These are phyloP conservation scores for Mesorhabditis belari DNA, from an alignment of 2,888 invertebrate genomes.

Conservation along the genomic window DNA sequence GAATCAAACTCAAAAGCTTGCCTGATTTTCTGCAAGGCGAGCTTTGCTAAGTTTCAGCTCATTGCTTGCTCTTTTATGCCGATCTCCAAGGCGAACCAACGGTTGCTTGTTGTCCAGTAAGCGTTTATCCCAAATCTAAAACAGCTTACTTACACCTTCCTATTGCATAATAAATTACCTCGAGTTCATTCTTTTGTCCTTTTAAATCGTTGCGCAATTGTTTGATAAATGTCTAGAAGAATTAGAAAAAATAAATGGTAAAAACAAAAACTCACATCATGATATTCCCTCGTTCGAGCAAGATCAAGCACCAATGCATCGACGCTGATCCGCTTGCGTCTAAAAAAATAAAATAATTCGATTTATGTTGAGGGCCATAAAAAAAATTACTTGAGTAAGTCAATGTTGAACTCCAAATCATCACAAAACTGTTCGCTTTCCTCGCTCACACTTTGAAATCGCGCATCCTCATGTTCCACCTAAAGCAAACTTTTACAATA, in stretches of 20 bases:
- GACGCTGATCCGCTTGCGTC: background rate
- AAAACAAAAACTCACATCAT: background rate
- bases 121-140: background rate
- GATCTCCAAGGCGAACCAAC: background rate
- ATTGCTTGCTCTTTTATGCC: background rate
- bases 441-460: background rate
- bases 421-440: background rate
- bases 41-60: background rate
- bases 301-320: background rate
- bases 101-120: background rate
- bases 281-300: background rate
- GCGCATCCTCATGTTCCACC: background rate
- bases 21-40: background rate
- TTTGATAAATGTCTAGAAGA: background rate
- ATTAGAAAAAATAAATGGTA: background rate
- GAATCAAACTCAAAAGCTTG: background rate
- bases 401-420: background rate
- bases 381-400: no score
- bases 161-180: background rate
- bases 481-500: no score
- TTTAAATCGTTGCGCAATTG: background rate
- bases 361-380: no score
- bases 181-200: background rate
- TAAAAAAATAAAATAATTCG: no score
- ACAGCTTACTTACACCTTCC: background rate